Evolutionary conservation across 2,797 vertebrate species (phyloP).

Genomic region (Silurus aristotelis): DNA sequence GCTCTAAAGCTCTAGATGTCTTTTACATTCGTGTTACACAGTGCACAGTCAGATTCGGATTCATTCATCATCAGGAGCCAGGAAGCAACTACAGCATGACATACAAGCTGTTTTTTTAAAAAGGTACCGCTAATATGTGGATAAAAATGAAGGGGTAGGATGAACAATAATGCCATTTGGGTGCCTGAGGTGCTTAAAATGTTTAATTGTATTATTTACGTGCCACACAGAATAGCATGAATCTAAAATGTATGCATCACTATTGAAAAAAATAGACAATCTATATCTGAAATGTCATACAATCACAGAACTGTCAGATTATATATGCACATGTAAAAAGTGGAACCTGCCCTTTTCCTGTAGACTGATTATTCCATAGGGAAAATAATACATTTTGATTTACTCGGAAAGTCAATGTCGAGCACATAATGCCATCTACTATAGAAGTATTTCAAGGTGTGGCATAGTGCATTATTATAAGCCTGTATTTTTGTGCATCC

Average conservation of each 20-base stretch:
- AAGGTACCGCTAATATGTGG: too few species aligned
- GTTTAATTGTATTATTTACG: neutral
- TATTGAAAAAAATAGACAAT: neutral
- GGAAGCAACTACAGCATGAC: neutral
- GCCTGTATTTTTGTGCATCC: neutral
- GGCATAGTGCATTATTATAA: neutral
- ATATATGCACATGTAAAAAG: neutral
- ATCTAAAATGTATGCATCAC: too few species aligned
- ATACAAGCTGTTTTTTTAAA: neutral
- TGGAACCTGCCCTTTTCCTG: neutral
- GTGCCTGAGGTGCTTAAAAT: neutral
- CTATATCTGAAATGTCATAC: too few species aligned
- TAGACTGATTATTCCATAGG: neutral
- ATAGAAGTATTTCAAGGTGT: neutral
- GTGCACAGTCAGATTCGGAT: neutral
- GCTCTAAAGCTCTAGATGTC: neutral
- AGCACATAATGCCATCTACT: neutral
- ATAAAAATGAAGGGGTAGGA: neutral
- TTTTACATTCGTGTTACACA: neutral
- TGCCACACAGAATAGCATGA: too few species aligned
- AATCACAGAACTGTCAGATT: neutral
- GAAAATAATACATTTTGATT: too few species aligned
- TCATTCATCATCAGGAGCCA: slow-evolving; percentile 8
- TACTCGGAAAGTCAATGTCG: neutral
- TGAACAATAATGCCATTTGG: neutral